phyloP scores from a whole-genome alignment of 2,888 invertebrate genomes.

The Cerastoderma edule region DNA sequence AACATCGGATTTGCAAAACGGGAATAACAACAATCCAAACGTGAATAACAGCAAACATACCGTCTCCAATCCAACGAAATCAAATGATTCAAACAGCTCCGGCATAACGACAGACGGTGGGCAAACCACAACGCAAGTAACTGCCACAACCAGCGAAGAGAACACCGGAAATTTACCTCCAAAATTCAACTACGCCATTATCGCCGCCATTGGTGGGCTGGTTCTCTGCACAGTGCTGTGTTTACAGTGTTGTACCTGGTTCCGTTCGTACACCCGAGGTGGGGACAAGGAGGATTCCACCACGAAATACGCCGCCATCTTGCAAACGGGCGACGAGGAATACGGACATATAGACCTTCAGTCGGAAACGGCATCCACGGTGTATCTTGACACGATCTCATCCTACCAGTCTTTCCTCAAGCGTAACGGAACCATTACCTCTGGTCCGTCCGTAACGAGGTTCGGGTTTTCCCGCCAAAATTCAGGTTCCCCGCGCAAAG shows the following conservation, averaged over 20 bases:
- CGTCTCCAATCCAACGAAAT: background rate
- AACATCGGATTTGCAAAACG: too few relatives aligned
- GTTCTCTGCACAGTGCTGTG: constrained; percentile 56
- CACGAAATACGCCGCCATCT: constrained; percentile 53
- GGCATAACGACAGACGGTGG: background rate
- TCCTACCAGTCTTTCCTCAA: constrained; percentile 55
- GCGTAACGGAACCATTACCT: constrained; percentile 40
- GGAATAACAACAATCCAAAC: too few relatives aligned
- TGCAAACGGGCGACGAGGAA: constrained; percentile 50
- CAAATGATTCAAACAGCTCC: background rate
- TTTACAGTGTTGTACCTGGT: constrained; percentile 62
- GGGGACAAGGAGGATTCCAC: constrained; percentile 55
- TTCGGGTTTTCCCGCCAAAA: background rate
- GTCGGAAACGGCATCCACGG: constrained; percentile 45
- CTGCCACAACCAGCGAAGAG: background rate
- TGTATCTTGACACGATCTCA: constrained; percentile 51
- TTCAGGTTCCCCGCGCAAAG: constrained; percentile 22
- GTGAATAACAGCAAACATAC: background rate
- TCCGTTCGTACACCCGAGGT: constrained; percentile 50
- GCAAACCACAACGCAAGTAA: background rate
- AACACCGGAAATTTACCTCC: constrained; percentile 2
- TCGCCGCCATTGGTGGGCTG: constrained; percentile 59
- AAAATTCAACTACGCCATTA: constrained; percentile 52
- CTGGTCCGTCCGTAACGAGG: constrained; percentile 26
- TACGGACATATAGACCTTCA: constrained; percentile 44